phyloP scores from a whole-genome alignment of 2,113 vertebrate species.

The Thomomys bottae region DNA sequence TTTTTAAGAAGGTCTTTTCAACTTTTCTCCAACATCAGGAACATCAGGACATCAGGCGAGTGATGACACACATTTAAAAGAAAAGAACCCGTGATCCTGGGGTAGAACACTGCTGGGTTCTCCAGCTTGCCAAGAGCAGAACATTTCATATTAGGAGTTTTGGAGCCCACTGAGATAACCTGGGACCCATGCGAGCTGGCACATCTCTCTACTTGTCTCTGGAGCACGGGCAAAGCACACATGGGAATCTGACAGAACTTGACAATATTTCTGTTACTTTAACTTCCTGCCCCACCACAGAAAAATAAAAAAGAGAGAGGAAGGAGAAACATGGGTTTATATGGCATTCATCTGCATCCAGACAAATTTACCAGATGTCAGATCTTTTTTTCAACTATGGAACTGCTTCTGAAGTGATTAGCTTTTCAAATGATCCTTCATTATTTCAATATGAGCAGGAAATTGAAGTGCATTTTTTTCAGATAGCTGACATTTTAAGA shows the following conservation, averaged over 20 bases:
- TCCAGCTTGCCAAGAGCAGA: background rate
- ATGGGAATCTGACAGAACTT: background rate
- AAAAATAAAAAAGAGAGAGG: background rate
- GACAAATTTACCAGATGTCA: conserved; percentile 2
- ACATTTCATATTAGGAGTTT: background rate
- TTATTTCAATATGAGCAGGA: conserved; percentile 45
- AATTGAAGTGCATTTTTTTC: conserved; percentile 57
- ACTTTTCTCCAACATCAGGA: background rate
- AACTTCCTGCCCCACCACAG: background rate
- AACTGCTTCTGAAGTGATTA: conserved; percentile 54
- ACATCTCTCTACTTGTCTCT: background rate
- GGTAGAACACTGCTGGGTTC: background rate
- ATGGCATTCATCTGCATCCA: background rate
- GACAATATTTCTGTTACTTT: background rate
- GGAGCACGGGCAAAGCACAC: background rate
- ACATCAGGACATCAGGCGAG: background rate
- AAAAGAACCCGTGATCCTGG: background rate
- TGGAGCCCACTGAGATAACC: background rate
- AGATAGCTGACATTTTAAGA: conserved; percentile 59
- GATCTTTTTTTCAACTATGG: background rate
- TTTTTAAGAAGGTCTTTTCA: background rate
- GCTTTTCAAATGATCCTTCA: conserved; percentile 61
- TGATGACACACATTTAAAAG: background rate
- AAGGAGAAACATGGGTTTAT: background rate
- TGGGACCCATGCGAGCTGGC: accelerated